Evolutionary conservation across 2,888 invertebrate species (phyloP).

Genomic region (Metellina segmentata): DNA sequence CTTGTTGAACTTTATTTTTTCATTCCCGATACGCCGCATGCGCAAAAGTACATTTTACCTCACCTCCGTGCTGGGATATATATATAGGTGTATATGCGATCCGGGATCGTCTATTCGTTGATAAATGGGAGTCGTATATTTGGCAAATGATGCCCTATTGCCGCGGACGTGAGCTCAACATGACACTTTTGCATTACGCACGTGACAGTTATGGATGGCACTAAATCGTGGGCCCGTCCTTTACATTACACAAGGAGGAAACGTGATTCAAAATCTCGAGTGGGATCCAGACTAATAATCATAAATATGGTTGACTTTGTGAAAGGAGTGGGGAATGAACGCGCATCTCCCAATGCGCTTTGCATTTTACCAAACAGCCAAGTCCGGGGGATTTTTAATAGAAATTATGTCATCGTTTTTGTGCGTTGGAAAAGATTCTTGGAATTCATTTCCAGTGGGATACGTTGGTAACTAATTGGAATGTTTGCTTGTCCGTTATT

Average conservation of each 20-base stretch:
- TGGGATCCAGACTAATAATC: constrained; percentile 29
- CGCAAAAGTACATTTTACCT: not conserved
- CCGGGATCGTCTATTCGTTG: constrained; percentile 38
- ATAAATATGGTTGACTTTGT: constrained; percentile 20
- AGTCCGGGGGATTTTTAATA: not conserved
- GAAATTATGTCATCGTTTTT: no score
- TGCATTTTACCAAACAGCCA: not conserved
- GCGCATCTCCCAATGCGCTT: not conserved
- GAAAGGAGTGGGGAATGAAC: not conserved
- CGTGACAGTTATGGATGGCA: constrained; percentile 56
- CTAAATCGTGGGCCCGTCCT: constrained; percentile 13
- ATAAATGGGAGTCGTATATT: constrained; percentile 59
- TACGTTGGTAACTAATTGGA: no score
- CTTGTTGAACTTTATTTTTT: constrained; percentile 13
- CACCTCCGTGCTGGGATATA: constrained; percentile 1
- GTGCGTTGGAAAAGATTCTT: no score
- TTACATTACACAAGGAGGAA: not conserved
- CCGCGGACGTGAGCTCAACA: constrained; percentile 34
- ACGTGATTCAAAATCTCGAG: constrained; percentile 26
- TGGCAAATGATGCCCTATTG: constrained; percentile 47
- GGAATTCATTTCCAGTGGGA: no score
- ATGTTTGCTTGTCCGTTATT: no score
- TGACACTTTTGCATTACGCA: constrained; percentile 56
- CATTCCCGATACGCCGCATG: constrained; percentile 17
- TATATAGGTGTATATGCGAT: constrained; percentile 13